phyloP scores from a whole-genome alignment of 2,113 vertebrate species.

The Saimiri boliviensis region DNA sequence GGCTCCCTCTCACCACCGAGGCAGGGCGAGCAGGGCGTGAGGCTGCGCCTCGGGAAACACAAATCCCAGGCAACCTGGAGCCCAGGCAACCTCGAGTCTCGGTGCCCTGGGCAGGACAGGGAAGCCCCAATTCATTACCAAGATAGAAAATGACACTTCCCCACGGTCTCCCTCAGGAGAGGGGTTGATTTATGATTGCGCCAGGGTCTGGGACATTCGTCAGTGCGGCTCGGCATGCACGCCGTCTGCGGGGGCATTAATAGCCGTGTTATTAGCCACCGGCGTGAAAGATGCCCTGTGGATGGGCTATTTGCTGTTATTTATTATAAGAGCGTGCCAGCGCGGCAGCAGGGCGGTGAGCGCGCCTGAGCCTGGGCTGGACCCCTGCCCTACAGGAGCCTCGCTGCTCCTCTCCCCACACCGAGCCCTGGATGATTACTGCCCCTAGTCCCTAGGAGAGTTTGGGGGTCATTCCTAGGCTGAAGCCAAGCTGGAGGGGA shows the following conservation, averaged over 20 bases:
- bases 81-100: background rate
- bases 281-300: constrained; percentile 73
- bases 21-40: background rate
- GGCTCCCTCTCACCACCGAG: background rate
- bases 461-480: background rate
- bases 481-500: background rate
- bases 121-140: constrained; percentile 77
- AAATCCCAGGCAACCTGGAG: background rate
- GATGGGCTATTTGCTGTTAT: constrained; percentile 79
- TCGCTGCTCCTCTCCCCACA: no score
- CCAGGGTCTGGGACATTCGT: constrained; percentile 68
- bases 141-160: constrained; percentile 71
- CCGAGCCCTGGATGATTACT: background rate
- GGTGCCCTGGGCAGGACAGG: constrained; percentile 46
- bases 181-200: constrained; percentile 71
- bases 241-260: constrained; percentile 77
- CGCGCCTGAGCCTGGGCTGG: background rate
- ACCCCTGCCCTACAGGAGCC: background rate
- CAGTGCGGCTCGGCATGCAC: constrained; percentile 35
- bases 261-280: constrained; percentile 78
- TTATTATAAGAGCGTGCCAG: constrained; percentile 75
- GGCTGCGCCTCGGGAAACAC: no score
- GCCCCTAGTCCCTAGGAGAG: background rate
- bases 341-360: background rate
- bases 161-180: constrained; percentile 3